Evolutionary conservation across 2,797 vertebrate genomes (phyloP).

Genomic region (Schizothorax lantsangensis): DNA sequence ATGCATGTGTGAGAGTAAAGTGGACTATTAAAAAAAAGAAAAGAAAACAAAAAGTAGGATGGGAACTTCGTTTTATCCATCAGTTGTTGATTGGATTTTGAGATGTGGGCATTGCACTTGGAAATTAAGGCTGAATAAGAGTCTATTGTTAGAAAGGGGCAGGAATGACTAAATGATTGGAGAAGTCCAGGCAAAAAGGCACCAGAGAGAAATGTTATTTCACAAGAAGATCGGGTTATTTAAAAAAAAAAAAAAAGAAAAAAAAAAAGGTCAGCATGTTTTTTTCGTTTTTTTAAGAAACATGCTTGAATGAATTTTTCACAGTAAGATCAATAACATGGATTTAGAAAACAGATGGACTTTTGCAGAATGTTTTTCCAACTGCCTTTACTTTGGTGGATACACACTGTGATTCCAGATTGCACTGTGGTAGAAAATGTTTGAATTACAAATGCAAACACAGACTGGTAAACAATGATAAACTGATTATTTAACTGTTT

Average conservation of each 20-base stretch:
- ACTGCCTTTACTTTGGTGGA: background rate
- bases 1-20: background rate
- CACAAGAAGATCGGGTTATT: too few relatives aligned
- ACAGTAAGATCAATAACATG: background rate
- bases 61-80: background rate
- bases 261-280: too few relatives aligned
- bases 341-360: conserved; percentile 1
- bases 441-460: background rate
- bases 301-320: background rate
- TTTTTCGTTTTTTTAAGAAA: background rate
- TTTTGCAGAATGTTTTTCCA: background rate
- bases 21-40: background rate
- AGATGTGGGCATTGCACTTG: background rate
- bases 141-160: background rate
- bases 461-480: background rate
- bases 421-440: background rate
- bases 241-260: too few relatives aligned
- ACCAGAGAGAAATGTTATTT: background rate
- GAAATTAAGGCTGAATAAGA: background rate
- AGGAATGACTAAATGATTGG: background rate
- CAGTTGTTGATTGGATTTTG: background rate
- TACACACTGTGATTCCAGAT: background rate
- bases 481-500: background rate
- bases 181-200: background rate
- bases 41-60: too few relatives aligned